These are phyloP conservation scores for Hyles euphorbiae DNA, from an alignment of 1,140 invertebrate species.

Conservation along the genomic window DNA sequence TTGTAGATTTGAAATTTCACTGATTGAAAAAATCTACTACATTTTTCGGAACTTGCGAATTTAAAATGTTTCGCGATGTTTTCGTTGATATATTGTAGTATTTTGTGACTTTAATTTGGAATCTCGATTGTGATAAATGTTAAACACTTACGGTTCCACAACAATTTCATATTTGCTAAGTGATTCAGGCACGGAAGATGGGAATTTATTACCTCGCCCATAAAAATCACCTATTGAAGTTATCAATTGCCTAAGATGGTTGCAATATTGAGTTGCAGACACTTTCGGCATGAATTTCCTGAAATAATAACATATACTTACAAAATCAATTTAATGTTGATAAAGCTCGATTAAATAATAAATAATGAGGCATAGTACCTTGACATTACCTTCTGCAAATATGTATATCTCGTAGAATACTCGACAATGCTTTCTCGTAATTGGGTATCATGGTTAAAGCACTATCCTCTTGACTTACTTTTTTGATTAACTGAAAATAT, in stretches of 20 bases:
- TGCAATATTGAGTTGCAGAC: constrained; percentile 88
- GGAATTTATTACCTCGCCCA: constrained; percentile 80
- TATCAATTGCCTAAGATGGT: constrained; percentile 86
- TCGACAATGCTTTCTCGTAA: constrained; percentile 89
- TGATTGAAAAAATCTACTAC: too few species aligned
- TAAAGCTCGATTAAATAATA: too few species aligned
- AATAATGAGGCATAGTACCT: neutral
- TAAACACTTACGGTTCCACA: constrained; percentile 87
- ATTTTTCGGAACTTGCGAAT: too few species aligned
- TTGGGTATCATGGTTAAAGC: constrained; percentile 84
- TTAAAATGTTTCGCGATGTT: too few species aligned
- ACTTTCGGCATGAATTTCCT: constrained; percentile 94
- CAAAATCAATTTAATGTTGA: too few species aligned
- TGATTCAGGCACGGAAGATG: constrained; percentile 81
- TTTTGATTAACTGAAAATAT: constrained; percentile 84
- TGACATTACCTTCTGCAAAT: constrained; percentile 82
- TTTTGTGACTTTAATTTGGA: neutral
- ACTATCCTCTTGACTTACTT: constrained; percentile 85
- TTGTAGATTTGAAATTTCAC: too few species aligned
- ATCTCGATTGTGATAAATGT: constrained; percentile 6
- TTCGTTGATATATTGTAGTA: neutral
- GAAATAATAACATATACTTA: constrained; percentile 32
- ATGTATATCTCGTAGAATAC: constrained; percentile 87
- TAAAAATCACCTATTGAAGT: constrained; percentile 89
- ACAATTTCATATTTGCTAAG: constrained; percentile 88